These are phyloP conservation scores for Lasioglossum lativentre DNA, from an alignment of 2,888 invertebrate species.

Conservation along the genomic window DNA sequence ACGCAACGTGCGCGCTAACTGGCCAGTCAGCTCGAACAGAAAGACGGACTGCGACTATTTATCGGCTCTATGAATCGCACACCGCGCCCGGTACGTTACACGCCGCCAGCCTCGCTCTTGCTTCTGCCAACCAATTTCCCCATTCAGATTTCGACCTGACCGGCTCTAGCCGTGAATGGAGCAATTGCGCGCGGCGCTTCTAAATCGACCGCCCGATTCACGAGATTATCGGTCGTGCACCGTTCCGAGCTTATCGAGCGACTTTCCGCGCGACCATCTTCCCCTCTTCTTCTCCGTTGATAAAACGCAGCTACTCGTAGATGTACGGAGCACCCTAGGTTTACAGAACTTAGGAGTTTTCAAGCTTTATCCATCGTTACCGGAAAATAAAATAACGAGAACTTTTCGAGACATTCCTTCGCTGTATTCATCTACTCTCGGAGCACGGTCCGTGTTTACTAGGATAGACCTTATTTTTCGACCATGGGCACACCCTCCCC, in stretches of 20 bases:
- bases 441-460: too few species aligned
- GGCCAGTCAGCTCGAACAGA: not conserved
- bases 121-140: constrained; percentile 43
- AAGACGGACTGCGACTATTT: constrained; percentile 22
- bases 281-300: not conserved
- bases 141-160: constrained; percentile 44
- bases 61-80: constrained; percentile 43
- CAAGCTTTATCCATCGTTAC: not conserved
- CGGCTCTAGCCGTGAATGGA: constrained; percentile 45
- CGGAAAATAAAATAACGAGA: not conserved
- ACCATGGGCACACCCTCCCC: too few species aligned
- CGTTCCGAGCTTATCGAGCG: not conserved
- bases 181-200: not conserved
- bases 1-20: constrained; percentile 10
- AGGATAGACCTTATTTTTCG: too few species aligned
- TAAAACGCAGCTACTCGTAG: not conserved
- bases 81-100: constrained; percentile 5
- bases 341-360: not conserved
- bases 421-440: too few species aligned
- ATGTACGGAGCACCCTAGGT: not conserved
- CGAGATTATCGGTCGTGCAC: not conserved
- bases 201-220: not conserved
- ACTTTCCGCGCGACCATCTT: not conserved
- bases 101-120: constrained; percentile 30
- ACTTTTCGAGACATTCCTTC: too few species aligned